These are phyloP conservation scores for Solea solea DNA, from an alignment of 2,113 vertebrate genomes.

Conservation along the genomic window DNA sequence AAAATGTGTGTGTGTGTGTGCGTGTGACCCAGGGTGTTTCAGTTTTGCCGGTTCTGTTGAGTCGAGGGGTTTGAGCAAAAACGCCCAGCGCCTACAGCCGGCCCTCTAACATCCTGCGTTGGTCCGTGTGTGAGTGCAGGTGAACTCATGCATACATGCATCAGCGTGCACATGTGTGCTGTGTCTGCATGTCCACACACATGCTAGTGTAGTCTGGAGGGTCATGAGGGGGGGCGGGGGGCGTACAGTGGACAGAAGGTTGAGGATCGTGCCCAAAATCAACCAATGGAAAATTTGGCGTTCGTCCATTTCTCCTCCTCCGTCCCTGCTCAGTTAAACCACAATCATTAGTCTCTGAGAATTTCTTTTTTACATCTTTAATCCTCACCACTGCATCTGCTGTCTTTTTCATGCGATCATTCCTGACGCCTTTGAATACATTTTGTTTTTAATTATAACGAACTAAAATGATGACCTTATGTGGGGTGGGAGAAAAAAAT, in stretches of 20 bases:
- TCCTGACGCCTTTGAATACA: no score
- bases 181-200: slow-evolving; percentile 20
- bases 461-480: slow-evolving; percentile 1
- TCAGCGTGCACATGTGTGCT: slow-evolving; percentile 23
- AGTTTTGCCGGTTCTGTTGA: slow-evolving; percentile 58
- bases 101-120: slow-evolving; percentile 39
- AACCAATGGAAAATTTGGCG: slow-evolving; percentile 47
- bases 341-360: slow-evolving; percentile 5
- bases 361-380: slow-evolving; percentile 17
- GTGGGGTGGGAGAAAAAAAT: neutral
- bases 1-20: neutral
- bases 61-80: slow-evolving; percentile 59
- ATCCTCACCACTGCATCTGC: neutral
- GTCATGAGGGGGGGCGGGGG: slow-evolving; percentile 17
- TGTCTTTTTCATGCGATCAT: neutral
- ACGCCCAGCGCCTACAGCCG: slow-evolving; percentile 3
- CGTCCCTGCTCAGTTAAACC: neutral
- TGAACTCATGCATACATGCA: slow-evolving; percentile 31
- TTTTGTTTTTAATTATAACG: neutral
- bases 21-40: slow-evolving; percentile 50
- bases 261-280: slow-evolving; percentile 49
- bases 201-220: slow-evolving; percentile 28
- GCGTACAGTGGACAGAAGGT: slow-evolving; percentile 16
- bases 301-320: slow-evolving; percentile 48
- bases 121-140: slow-evolving; percentile 8